Evolutionary conservation across 2,113 vertebrate species (phyloP), one percentile per base, ranked within the genome.

Genomic region (Apus apus): DNA sequence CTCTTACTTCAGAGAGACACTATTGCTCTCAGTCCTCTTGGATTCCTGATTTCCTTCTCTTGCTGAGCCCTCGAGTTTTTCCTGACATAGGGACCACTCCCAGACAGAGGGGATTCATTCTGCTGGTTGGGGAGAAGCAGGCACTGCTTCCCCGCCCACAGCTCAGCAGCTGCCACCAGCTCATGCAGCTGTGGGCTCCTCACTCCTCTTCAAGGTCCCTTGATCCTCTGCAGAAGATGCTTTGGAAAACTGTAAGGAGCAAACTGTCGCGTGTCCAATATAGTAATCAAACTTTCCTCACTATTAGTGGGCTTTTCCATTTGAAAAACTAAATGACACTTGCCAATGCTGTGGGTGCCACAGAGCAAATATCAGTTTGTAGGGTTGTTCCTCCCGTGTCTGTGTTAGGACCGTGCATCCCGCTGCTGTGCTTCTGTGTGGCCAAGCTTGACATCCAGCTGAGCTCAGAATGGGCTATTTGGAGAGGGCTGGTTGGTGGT

Each of bases 351-450:
- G 30, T 11, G 38, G 43, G 27, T 19, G 56, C 43, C 25, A 34
- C 0, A 0, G 19, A 64, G 27, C 56, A 66, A 38, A 32, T 3
- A 6, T 16, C 48, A 46, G 14, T 50, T 29, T 18, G 32, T 56
- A 43, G 38, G 62, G 62, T 15, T 1, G 5, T 62, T 36, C 8
- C 13, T 9, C n/a, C 19, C 4, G 1, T 13, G 23, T 4, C 50
- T 40, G 11, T 65, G 67, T 56, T 85, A 26, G 14, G 32, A 23
- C 74, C 22, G 1, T 16, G 38, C 20, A 6, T 40, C 43, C 38
- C 1, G 1, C 38, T 61, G 21, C n/a, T 1, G 5, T 2, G 1
- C 40, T 85, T 65, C 48, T 61, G 1, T 54, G 36, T 0, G 3
- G 36, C 62, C 27, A 1, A 13, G 61, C 40, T 38, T 84, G 68